A percentile compares a stretch with the other conserved stretches of the same genome.
Evolutionary conservation across 2,797 vertebrate species (phyloP).

Genomic region (Hyperoplus lanceolatus): DNA sequence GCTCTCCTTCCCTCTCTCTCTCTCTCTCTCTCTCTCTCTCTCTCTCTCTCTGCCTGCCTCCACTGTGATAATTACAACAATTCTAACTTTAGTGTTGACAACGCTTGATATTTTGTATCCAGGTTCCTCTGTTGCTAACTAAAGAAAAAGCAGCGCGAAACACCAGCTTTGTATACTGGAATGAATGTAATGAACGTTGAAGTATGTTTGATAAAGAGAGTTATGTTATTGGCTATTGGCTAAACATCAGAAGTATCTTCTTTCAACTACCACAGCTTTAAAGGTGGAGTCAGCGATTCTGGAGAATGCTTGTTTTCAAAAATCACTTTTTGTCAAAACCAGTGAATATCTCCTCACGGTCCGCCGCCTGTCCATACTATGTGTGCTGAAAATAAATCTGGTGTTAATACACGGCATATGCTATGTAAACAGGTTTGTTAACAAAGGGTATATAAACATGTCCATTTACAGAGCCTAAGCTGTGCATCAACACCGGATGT

Average conservation of each 20-base stretch:
- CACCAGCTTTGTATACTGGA: neutral
- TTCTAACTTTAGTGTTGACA: slow-evolving; percentile 49
- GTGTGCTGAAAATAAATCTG: too few species aligned
- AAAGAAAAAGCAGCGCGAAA: neutral
- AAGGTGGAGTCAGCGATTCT: too few species aligned
- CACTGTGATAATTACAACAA: slow-evolving; percentile 57
- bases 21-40: slow-evolving; percentile 10
- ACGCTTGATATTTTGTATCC: slow-evolving; percentile 22
- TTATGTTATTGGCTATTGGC: neutral
- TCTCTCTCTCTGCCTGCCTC: slow-evolving; percentile 13
- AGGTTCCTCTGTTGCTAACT: slow-evolving; percentile 30
- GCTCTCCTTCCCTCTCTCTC: slow-evolving; percentile 9
- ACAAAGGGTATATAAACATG: too few species aligned
- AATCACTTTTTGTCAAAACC: too few species aligned
- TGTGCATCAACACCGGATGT: too few species aligned
- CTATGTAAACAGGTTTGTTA: too few species aligned
- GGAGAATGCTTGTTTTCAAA: too few species aligned
- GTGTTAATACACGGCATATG: too few species aligned
- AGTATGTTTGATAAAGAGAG: neutral
- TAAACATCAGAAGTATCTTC: neutral
- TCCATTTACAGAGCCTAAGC: too few species aligned
- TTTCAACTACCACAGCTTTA: neutral
- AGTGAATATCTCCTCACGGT: too few species aligned
- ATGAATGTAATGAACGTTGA: neutral
- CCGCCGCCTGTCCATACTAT: too few species aligned